phyloP scores from a whole-genome alignment of 2,797 vertebrate genomes.

The Microctenopoma stevenorrisi region DNA sequence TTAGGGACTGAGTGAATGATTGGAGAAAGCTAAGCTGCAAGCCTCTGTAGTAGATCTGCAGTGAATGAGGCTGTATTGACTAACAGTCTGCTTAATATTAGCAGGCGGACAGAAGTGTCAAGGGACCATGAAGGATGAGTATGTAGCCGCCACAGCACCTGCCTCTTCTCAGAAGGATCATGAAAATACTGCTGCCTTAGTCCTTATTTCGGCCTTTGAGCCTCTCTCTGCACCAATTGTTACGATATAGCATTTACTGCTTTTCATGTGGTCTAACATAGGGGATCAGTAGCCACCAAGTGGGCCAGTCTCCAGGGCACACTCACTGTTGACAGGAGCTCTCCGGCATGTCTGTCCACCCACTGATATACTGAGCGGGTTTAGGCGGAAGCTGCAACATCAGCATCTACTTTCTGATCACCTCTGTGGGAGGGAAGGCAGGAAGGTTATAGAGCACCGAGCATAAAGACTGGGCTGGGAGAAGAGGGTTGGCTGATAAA shows the following conservation, averaged over 20 bases:
- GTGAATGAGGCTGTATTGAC: constrained; percentile 20
- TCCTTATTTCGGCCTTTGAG: constrained; percentile 54
- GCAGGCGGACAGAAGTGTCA: constrained; percentile 38
- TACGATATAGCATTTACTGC: constrained; percentile 48
- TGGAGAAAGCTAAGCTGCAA: background rate
- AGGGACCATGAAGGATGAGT: constrained; percentile 43
- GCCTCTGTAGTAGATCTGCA: constrained; percentile 16
- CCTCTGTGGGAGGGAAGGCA: constrained; percentile 61
- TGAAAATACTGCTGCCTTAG: constrained; percentile 70
- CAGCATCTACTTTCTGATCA: constrained; percentile 74
- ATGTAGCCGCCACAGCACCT: constrained; percentile 26
- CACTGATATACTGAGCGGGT: constrained; percentile 64
- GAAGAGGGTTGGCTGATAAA: constrained; percentile 56
- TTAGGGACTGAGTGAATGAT: constrained; percentile 14
- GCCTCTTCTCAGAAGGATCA: constrained; percentile 31
- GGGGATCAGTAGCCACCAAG: constrained; percentile 53
- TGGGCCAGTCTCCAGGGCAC: constrained; percentile 65
- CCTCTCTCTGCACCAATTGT: constrained; percentile 47
- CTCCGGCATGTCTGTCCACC: constrained; percentile 68
- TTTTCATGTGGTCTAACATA: constrained; percentile 52
- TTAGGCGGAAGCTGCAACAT: constrained; percentile 70
- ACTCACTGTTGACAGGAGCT: constrained; percentile 63
- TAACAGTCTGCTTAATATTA: constrained; percentile 54
- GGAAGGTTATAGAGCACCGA: constrained; percentile 61
- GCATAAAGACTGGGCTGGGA: constrained; percentile 69